Conservation (phyloP, 2,888 invertebrate genomes). For the Diabrotica balteata region DNA sequence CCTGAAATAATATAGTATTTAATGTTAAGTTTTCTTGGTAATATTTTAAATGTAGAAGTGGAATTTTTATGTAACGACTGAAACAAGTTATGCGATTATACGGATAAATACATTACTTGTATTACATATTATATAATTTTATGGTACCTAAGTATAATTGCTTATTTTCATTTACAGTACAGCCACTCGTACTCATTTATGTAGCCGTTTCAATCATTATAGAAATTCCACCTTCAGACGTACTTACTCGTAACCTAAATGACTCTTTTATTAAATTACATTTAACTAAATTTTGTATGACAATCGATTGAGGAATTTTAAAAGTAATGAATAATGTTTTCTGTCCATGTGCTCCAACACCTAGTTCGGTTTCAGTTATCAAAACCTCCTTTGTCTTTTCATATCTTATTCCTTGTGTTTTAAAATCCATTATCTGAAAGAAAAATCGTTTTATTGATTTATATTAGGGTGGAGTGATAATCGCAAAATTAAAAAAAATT, state of each 20-base stretch:
- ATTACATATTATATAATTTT: not conserved
- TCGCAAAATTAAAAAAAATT: too few relatives aligned
- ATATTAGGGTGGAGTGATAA: not conserved
- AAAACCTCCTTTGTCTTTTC: slow-evolving; percentile 34
- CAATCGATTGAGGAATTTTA: slow-evolving; percentile 35
- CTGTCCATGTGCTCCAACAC: slow-evolving; percentile 45
- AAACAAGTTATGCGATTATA: not conserved
- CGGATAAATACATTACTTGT: not conserved
- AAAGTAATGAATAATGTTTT: slow-evolving; percentile 40
- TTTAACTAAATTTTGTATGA: slow-evolving; percentile 41
- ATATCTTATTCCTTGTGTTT: slow-evolving; percentile 8
- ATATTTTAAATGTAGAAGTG: too few relatives aligned
- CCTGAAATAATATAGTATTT: slow-evolving; percentile 1
- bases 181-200: too few relatives aligned
- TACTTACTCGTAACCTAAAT: slow-evolving; percentile 34
- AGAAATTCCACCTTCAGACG: too few relatives aligned
- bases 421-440: slow-evolving; percentile 30
- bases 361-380: slow-evolving; percentile 27
- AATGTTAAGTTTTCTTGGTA: too few relatives aligned
- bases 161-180: not conserved
- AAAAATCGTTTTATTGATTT: not conserved
- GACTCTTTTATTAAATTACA: slow-evolving; percentile 36
- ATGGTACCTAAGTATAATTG: not conserved
- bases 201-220: too few relatives aligned
- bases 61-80: too few relatives aligned